phyloP scores from a whole-genome alignment of 2,888 invertebrate species.

The Fragum sueziense region DNA sequence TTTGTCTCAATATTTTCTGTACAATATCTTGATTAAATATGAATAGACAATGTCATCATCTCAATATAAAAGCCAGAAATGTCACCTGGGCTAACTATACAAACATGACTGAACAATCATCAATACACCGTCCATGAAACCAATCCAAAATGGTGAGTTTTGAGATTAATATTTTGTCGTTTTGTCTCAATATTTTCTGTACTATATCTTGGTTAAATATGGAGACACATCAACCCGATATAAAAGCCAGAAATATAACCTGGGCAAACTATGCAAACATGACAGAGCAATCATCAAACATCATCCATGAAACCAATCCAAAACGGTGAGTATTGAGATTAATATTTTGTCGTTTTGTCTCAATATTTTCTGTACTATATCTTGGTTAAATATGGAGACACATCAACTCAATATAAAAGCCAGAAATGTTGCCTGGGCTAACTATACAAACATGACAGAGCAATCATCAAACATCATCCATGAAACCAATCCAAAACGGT shows the following conservation, averaged over 20 bases:
- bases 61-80: constrained; percentile 61
- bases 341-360: no score
- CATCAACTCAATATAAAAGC: constrained; percentile 57
- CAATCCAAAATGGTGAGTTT: no score
- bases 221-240: constrained; percentile 36
- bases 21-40: constrained; percentile 66
- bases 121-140: no score
- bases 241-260: constrained; percentile 65
- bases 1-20: no score
- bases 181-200: no score
- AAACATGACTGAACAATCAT: no score
- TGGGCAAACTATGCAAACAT: constrained; percentile 67
- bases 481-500: constrained; percentile 65
- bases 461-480: constrained; percentile 60
- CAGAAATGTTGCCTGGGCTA: constrained; percentile 66
- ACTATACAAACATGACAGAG: constrained; percentile 64
- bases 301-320: constrained; percentile 54
- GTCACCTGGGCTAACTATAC: constrained; percentile 68
- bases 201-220: constrained; percentile 63
- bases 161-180: no score
- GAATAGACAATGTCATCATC: constrained; percentile 34
- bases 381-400: constrained; percentile 61
- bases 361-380: no score
- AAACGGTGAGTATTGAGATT: no score
- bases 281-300: constrained; percentile 62